These are phyloP conservation scores for Empidonax alnorum DNA, from an alignment of 2,113 vertebrate species.

Conservation along the genomic window DNA sequence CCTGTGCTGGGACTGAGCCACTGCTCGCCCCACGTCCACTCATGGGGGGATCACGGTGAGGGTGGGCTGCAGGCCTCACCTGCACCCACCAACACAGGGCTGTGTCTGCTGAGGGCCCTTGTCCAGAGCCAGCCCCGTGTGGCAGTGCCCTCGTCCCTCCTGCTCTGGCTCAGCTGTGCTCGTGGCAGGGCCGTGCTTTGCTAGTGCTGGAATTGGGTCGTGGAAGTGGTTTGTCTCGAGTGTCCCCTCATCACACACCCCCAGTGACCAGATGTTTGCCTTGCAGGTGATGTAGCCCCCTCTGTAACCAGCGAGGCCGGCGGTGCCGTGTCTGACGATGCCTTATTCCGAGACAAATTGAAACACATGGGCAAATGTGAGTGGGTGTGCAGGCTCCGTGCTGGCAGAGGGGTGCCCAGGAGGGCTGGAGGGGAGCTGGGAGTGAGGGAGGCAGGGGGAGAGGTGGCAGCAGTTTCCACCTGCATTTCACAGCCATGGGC, in stretches of 20 bases:
- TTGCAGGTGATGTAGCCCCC: conserved; percentile 77
- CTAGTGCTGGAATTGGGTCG: neutral
- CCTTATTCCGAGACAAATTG: conserved; percentile 96
- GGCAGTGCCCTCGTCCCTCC: neutral
- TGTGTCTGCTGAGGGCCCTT: neutral
- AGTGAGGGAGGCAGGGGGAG: neutral
- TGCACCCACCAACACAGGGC: accelerated
- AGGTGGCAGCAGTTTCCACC: neutral
- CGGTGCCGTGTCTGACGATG: conserved; percentile 87
- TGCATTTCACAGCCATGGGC: neutral
- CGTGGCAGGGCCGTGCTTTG: neutral
- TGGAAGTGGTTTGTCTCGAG: neutral
- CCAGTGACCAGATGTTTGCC: neutral
- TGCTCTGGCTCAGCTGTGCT: neutral
- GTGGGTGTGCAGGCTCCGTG: neutral
- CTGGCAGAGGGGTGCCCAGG: neutral
- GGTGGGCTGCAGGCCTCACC: accelerated
- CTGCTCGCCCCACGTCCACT: accelerated
- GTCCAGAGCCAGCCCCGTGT: accelerated
- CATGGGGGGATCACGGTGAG: neutral
- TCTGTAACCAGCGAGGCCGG: conserved; percentile 78
- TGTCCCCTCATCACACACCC: accelerated
- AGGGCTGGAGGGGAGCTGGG: neutral
- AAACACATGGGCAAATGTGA: conserved; percentile 99
- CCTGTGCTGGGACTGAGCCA: neutral